These are phyloP conservation scores for Mobula birostris DNA, from an alignment of 2,113 vertebrate genomes.

Conservation along the genomic window DNA sequence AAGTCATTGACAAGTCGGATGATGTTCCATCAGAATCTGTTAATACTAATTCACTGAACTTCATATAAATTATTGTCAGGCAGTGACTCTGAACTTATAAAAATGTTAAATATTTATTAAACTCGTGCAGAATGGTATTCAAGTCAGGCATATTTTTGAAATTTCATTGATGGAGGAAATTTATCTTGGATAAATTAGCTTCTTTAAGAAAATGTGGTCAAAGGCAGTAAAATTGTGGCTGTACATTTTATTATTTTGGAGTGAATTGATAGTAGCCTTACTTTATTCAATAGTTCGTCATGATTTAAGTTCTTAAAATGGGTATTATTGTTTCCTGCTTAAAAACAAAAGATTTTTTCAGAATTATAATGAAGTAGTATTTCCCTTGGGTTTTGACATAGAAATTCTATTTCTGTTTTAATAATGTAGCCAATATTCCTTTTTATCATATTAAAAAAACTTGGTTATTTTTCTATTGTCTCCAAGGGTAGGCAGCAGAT, in stretches of 20 bases:
- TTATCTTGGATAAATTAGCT: not conserved
- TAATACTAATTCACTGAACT: not conserved
- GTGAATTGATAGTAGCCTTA: not conserved
- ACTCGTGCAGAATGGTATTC: not conserved
- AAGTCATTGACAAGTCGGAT: not conserved
- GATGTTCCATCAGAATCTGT: not conserved
- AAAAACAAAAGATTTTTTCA: not conserved
- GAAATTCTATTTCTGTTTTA: not conserved
- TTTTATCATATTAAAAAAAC: not conserved
- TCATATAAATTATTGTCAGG: not conserved
- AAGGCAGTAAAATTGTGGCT: conserved; percentile 42
- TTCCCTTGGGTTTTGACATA: conserved; percentile 1
- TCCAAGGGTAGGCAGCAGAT: not conserved
- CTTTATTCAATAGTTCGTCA: not conserved
- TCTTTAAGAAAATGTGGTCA: not conserved
- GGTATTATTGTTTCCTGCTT: not conserved
- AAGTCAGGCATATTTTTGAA: not conserved
- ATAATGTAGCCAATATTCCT: not conserved
- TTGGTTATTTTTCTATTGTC: not conserved
- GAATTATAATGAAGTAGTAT: not conserved
- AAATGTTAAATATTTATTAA: not conserved
- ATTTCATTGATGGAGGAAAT: not conserved
- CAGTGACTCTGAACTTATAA: conserved; percentile 4
- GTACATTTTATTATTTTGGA: not conserved
- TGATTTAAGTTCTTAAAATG: not conserved